Evolutionary conservation across 2,888 invertebrate species (phyloP), one percentile per base, ranked within the genome.

Genomic region (Volucella inflata): DNA sequence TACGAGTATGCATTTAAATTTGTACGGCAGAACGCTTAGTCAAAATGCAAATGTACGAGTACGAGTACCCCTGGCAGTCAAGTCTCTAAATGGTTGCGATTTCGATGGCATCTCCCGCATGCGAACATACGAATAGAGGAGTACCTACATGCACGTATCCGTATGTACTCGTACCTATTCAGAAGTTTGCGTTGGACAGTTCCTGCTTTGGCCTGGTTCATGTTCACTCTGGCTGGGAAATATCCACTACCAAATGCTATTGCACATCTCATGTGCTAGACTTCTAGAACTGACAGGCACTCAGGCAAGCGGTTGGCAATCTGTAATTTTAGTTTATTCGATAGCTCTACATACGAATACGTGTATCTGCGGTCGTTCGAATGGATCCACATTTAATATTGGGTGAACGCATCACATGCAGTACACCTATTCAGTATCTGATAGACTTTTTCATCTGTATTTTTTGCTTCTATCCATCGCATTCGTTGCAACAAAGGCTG

Each of bases 341-440:
- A 78, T 46, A 44, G 60, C 78, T 65, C 36, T 17, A 64, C 57
- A 57, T 76, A 30, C 30, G 30, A 30, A 30, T 30, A 30, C 30
- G 30, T 30, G 30, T 30, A 6, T 30, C 30, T 6, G 30, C 6
- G 30, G 30, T 30, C 30, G 30, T 30, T 6, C 30, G 30, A 71
- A 76, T 70, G 64, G 65, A 70, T 68, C 36, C 60, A 16, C 40
- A 55, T 55, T 79, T 79, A 51, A 48, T 65, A 79, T 72, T 79
- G 57, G 71, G 12, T 57, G 71, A 64, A 78, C 78, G 78, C 78
- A 78, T 78, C 70, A 57, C 78, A 71, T 71, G 30, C 65, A 64
- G 64, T 53, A 38, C 14, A 50, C 36, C 30, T 51, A 72, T 14
- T 60, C 60, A 67, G 30, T 50, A 44, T 72, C 48, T 40, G 46